Conservation (phyloP, 2,113 vertebrate genomes). For the Cyprinodon tularosa region DNA sequence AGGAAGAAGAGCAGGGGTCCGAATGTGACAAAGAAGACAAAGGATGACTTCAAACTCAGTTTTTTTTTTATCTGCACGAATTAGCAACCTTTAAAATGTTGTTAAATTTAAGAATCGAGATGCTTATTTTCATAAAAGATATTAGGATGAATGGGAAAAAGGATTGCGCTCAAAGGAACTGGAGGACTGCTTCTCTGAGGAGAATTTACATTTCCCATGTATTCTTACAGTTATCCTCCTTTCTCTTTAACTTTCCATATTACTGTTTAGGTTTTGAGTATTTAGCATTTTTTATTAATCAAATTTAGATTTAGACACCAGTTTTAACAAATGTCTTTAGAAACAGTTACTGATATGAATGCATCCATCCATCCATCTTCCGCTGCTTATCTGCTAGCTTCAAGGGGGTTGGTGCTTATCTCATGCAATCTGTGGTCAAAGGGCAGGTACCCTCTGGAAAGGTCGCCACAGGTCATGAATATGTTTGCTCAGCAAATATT, state of each 20-base stretch:
- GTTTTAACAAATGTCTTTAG: neutral
- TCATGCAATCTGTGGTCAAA: too few species aligned
- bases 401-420: too few species aligned
- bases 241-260: neutral
- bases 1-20: slow-evolving; percentile 61
- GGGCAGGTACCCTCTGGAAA: too few species aligned
- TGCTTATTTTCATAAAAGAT: neutral
- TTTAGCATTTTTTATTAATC: neutral
- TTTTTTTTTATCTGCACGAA: neutral
- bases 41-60: neutral
- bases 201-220: neutral
- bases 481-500: neutral
- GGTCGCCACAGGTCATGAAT: too few species aligned
- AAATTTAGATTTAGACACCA: neutral
- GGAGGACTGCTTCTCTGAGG: neutral
- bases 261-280: neutral
- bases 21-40: slow-evolving; percentile 18
- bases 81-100: neutral
- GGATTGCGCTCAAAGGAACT: neutral
- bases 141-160: neutral
- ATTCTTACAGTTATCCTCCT: neutral
- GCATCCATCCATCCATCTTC: too few species aligned
- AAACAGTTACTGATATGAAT: too few species aligned
- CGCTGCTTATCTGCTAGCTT: too few species aligned
- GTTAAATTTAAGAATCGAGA: neutral